Evolutionary conservation across 2,797 vertebrate species (phyloP).

Genomic region (Manis pentadactyla): DNA sequence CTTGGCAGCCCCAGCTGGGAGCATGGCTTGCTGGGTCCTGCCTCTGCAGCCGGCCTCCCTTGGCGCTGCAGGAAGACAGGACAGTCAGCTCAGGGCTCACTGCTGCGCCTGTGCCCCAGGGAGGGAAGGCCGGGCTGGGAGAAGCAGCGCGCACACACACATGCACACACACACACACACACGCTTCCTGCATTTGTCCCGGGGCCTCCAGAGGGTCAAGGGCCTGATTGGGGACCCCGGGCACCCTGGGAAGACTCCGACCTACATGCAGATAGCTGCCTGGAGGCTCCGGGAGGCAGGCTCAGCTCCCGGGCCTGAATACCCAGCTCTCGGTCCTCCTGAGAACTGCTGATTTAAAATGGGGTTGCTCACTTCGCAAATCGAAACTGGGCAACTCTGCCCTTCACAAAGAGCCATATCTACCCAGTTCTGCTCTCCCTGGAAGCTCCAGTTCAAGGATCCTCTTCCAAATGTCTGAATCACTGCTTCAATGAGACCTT

Average conservation of each 20-base stretch:
- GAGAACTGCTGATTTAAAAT: background rate
- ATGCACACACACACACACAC: background rate
- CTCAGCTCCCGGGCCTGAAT: background rate
- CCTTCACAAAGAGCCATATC: background rate
- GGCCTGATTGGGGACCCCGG: background rate
- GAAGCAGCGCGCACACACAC: background rate
- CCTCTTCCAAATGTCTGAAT: background rate
- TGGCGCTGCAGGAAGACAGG: background rate
- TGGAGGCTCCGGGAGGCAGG: background rate
- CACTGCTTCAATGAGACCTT: rapidly evolving
- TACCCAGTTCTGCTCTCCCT: rapidly evolving
- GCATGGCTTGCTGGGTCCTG: background rate
- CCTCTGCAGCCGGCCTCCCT: background rate
- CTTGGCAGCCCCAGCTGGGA: background rate
- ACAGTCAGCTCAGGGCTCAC: background rate
- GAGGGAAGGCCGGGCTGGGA: background rate
- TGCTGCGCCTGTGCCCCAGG: background rate
- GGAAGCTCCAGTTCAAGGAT: background rate
- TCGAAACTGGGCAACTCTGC: background rate
- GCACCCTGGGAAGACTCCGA: background rate
- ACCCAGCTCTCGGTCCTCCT: background rate
- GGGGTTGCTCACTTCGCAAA: background rate
- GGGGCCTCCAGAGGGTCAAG: background rate
- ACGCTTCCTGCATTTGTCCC: background rate
- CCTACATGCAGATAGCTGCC: background rate